A percentile compares a stretch with the other conserved stretches of the same genome.
phyloP scores from a whole-genome alignment of 2,113 vertebrate genomes.

The Cavia porcellus region DNA sequence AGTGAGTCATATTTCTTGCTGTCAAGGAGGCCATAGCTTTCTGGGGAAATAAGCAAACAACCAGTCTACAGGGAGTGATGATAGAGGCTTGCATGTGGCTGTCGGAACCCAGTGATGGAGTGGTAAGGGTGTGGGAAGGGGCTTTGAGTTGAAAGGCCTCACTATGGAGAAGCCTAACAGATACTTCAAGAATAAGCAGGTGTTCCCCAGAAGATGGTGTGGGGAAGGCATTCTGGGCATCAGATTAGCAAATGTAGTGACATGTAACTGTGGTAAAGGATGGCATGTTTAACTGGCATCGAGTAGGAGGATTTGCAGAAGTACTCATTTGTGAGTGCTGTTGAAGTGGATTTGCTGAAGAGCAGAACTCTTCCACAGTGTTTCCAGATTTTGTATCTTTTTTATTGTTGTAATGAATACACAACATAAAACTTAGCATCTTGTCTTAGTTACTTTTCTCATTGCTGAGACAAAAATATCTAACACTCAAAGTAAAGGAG shows the following conservation, averaged over 20 bases:
- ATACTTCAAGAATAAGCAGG: not conserved
- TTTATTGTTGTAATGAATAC: not conserved
- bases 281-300: not conserved
- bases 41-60: not conserved
- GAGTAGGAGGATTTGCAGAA: not conserved
- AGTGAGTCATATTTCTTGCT: not conserved
- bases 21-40: not conserved
- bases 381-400: not conserved
- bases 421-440: not conserved
- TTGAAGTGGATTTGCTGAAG: not conserved
- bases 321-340: not conserved
- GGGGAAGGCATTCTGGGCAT: not conserved
- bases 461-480: not conserved
- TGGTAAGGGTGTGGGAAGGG: not conserved
- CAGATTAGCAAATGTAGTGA: not conserved
- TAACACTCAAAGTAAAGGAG: not conserved
- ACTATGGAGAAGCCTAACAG: not conserved
- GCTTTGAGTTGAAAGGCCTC: not conserved
- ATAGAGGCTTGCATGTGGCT: accelerated
- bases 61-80: not conserved
- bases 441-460: not conserved
- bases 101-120: not conserved
- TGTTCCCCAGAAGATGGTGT: not conserved
- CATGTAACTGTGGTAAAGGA: not conserved
- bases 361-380: not conserved